phyloP scores from a whole-genome alignment of 2,113 vertebrate species.

The Sciurus niger region DNA sequence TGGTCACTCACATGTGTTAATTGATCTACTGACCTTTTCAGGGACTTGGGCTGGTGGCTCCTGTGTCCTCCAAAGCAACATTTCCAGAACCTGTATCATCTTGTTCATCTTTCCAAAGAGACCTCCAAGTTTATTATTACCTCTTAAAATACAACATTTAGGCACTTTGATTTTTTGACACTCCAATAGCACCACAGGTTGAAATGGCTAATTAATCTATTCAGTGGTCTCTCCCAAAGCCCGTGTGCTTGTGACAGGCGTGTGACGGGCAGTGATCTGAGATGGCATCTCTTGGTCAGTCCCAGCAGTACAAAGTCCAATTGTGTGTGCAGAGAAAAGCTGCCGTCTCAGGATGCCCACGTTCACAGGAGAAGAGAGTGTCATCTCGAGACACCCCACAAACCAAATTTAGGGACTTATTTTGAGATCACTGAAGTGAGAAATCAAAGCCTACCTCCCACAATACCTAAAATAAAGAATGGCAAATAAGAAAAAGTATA shows the following conservation, averaged over 20 bases:
- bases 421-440: neutral
- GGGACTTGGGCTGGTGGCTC: neutral
- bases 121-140: neutral
- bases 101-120: neutral
- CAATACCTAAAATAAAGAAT: neutral
- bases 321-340: no score
- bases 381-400: neutral
- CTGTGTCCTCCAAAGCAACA: neutral
- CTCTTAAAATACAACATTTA: neutral
- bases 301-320: neutral
- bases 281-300: neutral
- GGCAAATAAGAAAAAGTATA: neutral
- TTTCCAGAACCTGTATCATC: neutral
- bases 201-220: neutral
- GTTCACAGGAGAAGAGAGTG: neutral
- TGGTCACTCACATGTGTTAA: neutral
- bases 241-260: neutral
- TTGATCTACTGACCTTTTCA: neutral
- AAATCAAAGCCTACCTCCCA: neutral
- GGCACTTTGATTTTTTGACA: neutral
- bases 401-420: neutral
- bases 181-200: neutral
- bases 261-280: fast-evolving
- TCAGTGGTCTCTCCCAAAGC: neutral
- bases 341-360: neutral